These are phyloP conservation scores for Stomatorhinus walkeri DNA, from an alignment of 2,797 vertebrate species.

Conservation along the genomic window DNA sequence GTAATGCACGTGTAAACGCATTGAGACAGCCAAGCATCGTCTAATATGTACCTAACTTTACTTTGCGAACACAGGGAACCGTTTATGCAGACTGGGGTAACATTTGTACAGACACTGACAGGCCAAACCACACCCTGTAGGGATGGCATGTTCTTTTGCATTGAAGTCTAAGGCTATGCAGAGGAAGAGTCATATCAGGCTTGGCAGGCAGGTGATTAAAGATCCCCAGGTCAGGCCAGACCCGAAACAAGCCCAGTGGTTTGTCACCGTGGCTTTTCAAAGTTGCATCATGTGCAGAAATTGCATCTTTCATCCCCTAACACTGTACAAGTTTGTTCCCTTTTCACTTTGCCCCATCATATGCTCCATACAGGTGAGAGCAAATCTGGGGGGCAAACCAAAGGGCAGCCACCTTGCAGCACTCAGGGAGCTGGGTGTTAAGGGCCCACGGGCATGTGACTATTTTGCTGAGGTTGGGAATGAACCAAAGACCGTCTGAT, in stretches of 20 bases:
- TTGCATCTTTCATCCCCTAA: neutral
- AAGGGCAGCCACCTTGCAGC: neutral
- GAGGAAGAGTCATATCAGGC: neutral
- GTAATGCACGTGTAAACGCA: neutral
- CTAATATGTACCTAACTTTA: neutral
- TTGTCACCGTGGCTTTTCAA: neutral
- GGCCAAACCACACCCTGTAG: neutral
- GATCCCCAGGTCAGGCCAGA: neutral
- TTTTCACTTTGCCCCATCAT: neutral
- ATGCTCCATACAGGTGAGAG: neutral
- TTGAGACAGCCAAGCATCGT: neutral
- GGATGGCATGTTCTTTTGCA: neutral
- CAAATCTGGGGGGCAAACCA: neutral
- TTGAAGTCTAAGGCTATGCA: neutral
- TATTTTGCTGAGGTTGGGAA: neutral
- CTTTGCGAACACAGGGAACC: neutral
- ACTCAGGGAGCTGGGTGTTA: neutral
- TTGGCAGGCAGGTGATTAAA: neutral
- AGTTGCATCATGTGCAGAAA: neutral
- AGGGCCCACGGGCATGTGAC: neutral
- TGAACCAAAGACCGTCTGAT: neutral
- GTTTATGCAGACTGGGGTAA: neutral
- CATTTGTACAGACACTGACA: neutral
- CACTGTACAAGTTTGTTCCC: neutral
- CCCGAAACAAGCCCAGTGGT: neutral